Percentiles rank a stretch among this genome's conserved stretches.
Conservation (phyloP, 2,888 invertebrate genomes). For the Toxonevra muliebris region DNA sequence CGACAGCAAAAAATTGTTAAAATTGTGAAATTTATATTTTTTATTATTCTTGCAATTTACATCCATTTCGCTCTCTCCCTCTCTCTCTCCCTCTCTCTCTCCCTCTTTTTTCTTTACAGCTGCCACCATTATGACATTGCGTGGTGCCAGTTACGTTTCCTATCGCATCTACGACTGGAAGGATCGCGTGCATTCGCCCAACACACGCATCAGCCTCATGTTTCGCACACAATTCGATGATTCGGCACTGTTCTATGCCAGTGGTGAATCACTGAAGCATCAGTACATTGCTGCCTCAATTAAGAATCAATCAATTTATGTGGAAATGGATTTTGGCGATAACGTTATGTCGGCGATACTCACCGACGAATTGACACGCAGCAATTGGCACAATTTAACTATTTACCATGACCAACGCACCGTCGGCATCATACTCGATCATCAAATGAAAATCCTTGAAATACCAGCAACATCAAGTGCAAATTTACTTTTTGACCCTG, state of each 20-base stretch:
- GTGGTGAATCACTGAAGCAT: slow-evolving; percentile 84
- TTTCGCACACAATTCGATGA: slow-evolving; percentile 92
- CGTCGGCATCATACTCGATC: slow-evolving; percentile 80
- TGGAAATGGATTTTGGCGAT: slow-evolving; percentile 89
- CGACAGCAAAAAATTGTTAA: not conserved
- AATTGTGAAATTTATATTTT: slow-evolving; percentile 8
- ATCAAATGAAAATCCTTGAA: slow-evolving; percentile 74
- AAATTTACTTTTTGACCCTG: slow-evolving; percentile 89
- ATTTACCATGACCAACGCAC: slow-evolving; percentile 80
- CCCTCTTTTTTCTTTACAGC: slow-evolving; percentile 67
- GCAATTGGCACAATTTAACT: slow-evolving; percentile 90
- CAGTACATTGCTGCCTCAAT: slow-evolving; percentile 91
- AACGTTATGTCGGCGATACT: slow-evolving; percentile 75
- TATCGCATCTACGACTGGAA: slow-evolving; percentile 94
- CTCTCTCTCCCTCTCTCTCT: not conserved
- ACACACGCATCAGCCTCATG: slow-evolving; percentile 85
- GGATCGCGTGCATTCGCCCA: slow-evolving; percentile 87
- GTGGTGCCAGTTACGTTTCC: slow-evolving; percentile 91
- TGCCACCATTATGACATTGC: slow-evolving; percentile 84
- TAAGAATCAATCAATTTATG: slow-evolving; percentile 81
- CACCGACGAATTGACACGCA: slow-evolving; percentile 76
- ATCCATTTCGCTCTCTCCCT: slow-evolving; percentile 4
- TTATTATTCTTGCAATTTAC: slow-evolving; percentile 7
- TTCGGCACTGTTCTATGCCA: slow-evolving; percentile 91
- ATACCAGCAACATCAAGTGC: slow-evolving; percentile 69